phyloP scores from a whole-genome alignment of 2,113 vertebrate genomes.

The Spilogale gracilis region DNA sequence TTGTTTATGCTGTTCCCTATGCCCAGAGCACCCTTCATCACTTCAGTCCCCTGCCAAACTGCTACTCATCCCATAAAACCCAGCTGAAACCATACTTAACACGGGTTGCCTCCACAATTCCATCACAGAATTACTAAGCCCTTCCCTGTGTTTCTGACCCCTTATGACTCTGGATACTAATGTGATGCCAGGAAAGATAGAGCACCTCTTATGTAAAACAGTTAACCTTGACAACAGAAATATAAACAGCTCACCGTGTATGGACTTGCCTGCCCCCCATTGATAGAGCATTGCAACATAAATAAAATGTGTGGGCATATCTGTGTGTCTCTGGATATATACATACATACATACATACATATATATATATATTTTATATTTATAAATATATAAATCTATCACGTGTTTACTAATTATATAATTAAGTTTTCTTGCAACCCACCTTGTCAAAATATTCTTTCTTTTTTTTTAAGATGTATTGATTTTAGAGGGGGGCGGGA shows the following conservation, averaged over 20 bases:
- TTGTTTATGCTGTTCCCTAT: not conserved
- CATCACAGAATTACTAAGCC: not conserved
- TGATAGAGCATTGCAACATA: not conserved
- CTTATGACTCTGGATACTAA: not conserved
- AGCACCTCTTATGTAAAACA: not conserved
- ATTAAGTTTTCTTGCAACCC: constrained; percentile 57
- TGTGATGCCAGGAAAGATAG: not conserved
- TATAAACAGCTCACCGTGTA: not conserved
- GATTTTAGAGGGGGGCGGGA: no score
- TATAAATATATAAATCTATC: no score
- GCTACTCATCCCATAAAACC: not conserved
- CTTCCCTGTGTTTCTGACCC: not conserved
- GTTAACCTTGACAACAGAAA: constrained; percentile 14
- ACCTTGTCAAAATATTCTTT: constrained; percentile 61
- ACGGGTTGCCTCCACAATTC: not conserved
- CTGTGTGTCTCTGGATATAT: not conserved
- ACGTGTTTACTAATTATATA: constrained; percentile 61
- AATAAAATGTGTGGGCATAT: not conserved
- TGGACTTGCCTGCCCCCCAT: not conserved
- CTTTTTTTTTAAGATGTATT: no score
- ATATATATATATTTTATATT: no score
- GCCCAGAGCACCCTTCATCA: not conserved
- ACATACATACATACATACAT: not conserved
- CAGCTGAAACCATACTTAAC: not conserved
- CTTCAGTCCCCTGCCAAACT: not conserved